These are phyloP conservation scores for Patella ulyssiponensis DNA, from an alignment of 2,888 invertebrate species.

Conservation along the genomic window DNA sequence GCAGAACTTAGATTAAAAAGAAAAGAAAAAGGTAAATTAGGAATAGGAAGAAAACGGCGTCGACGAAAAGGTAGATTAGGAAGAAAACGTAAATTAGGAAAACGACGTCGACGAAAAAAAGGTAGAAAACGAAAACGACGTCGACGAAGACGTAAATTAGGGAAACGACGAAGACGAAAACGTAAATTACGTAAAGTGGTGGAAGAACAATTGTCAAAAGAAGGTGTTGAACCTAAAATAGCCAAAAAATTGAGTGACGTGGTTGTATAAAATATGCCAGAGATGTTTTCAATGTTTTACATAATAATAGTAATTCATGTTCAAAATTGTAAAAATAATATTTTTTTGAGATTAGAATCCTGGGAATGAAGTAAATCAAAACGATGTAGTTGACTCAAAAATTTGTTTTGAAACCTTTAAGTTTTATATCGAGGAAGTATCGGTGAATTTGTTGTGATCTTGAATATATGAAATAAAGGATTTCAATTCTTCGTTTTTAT, in stretches of 20 bases:
- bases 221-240: slow-evolving; percentile 10
- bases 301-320: no score
- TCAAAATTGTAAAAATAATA: no score
- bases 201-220: slow-evolving; percentile 12
- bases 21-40: background rate
- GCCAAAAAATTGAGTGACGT: slow-evolving; percentile 14
- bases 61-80: background rate
- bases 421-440: no score
- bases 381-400: no score
- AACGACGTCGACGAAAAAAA: background rate
- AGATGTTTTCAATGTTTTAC: no score
- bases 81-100: slow-evolving; percentile 3
- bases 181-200: background rate
- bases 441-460: no score
- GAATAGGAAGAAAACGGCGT: background rate
- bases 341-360: no score
- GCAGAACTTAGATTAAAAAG: slow-evolving; percentile 15
- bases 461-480: no score
- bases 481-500: no score
- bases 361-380: no score
- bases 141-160: background rate
- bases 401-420: no score
- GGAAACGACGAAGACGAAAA: background rate
- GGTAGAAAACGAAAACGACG: background rate
- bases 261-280: background rate